A percentile compares a stretch with the other conserved stretches of the same genome.
Evolutionary conservation across 2,888 invertebrate genomes (phyloP).

Genomic region (Hirtodrosophila duncani): DNA sequence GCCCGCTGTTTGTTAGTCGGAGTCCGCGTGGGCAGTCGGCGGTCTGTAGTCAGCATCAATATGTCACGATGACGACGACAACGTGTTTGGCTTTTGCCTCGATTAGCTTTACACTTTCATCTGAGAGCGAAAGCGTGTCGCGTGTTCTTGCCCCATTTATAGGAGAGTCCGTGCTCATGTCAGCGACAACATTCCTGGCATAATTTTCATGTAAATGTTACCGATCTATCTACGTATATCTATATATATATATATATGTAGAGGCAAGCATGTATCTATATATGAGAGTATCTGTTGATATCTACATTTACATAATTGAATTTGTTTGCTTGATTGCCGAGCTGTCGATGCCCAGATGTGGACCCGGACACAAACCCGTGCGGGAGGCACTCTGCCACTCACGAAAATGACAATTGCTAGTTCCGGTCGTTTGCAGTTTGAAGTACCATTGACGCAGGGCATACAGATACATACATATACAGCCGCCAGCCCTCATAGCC

Average conservation of each 20-base stretch:
- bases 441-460: constrained; percentile 67
- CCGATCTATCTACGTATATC: constrained; percentile 2
- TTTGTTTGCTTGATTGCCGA: constrained; percentile 78
- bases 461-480: constrained; percentile 15
- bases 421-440: constrained; percentile 75
- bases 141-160: constrained; percentile 44
- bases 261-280: constrained; percentile 5
- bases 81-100: constrained; percentile 47
- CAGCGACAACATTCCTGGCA: constrained; percentile 53
- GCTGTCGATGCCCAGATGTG: constrained; percentile 57
- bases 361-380: constrained; percentile 29
- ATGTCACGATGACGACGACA: constrained; percentile 28
- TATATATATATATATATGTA: constrained; percentile 5
- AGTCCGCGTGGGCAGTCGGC: constrained; percentile 48
- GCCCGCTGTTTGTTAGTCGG: constrained; percentile 19
- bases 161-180: constrained; percentile 4
- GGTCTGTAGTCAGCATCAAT: constrained; percentile 39
- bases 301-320: constrained; percentile 77
- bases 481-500: neutral
- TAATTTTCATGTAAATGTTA: constrained; percentile 44
- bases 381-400: constrained; percentile 66
- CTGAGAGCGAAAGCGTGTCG: constrained; percentile 26
- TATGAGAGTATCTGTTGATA: constrained; percentile 56
- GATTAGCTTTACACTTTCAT: constrained; percentile 58
- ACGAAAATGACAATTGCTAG: constrained; percentile 75